Percentiles rank a stretch among this genome's conserved stretches.
Conservation (phyloP, 2,888 invertebrate genomes). For the Drosophila birchii region DNA sequence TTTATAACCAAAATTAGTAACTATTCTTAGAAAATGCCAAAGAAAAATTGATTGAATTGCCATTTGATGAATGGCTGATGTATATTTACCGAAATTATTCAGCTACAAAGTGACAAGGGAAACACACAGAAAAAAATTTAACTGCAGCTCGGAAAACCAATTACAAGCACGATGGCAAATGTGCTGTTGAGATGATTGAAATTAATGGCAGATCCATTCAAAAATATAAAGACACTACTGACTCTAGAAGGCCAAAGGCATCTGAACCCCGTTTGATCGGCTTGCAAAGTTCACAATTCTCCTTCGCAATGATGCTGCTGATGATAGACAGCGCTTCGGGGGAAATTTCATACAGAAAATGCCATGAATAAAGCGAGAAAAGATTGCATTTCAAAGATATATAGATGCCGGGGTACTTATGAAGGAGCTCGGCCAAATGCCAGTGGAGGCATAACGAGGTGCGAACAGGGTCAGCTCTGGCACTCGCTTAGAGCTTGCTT, state of each 20-base stretch:
- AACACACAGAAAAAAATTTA: neutral
- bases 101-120: slow-evolving; percentile 41
- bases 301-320: slow-evolving; percentile 43
- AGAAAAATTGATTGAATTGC: slow-evolving; percentile 50
- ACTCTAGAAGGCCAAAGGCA: slow-evolving; percentile 58
- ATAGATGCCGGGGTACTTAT: slow-evolving; percentile 33
- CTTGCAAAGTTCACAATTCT: slow-evolving; percentile 53
- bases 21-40: slow-evolving; percentile 47
- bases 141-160: slow-evolving; percentile 37
- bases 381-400: slow-evolving; percentile 40
- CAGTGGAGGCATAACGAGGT: slow-evolving; percentile 61
- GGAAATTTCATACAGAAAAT: slow-evolving; percentile 64
- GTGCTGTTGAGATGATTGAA: slow-evolving; percentile 53
- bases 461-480: slow-evolving; percentile 67
- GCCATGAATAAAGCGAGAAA: slow-evolving; percentile 45
- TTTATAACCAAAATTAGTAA: slow-evolving; percentile 50
- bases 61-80: slow-evolving; percentile 32
- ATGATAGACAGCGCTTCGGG: slow-evolving; percentile 73
- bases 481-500: slow-evolving; percentile 26
- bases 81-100: slow-evolving; percentile 26
- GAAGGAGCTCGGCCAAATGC: slow-evolving; percentile 37
- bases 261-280: slow-evolving; percentile 24
- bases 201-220: slow-evolving; percentile 46
- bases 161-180: slow-evolving; percentile 35
- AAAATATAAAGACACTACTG: slow-evolving; percentile 25